Conservation (phyloP, 2,888 invertebrate species). For the Oscheius sp. region DNA sequence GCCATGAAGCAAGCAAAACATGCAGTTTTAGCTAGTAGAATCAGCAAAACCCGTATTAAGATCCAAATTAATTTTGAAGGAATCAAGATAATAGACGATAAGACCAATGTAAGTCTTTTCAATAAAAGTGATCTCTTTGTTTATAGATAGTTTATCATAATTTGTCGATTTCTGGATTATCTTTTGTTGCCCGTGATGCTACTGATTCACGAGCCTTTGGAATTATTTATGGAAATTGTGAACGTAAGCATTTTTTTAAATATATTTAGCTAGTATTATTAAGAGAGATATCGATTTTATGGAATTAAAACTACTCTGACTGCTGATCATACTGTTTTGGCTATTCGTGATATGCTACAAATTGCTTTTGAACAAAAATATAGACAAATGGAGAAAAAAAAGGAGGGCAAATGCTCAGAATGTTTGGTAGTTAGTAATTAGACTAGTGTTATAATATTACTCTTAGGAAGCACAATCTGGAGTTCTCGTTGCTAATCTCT, state of each 20-base stretch:
- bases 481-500: conserved; percentile 66
- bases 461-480: conserved; percentile 40
- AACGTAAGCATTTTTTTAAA: conserved; percentile 74
- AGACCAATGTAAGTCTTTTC: conserved; percentile 47
- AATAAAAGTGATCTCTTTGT: neutral
- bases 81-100: conserved; percentile 87
- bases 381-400: conserved; percentile 92
- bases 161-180: conserved; percentile 97
- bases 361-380: conserved; percentile 95
- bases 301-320: conserved; percentile 88
- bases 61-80: conserved; percentile 96
- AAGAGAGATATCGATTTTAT: conserved; percentile 88
- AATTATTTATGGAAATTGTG: conserved; percentile 94
- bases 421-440: neutral
- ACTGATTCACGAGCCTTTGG: conserved; percentile 96
- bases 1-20: conserved; percentile 87
- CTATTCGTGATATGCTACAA: conserved; percentile 97
- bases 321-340: conserved; percentile 85
- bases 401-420: conserved; percentile 75
- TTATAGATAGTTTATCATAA: conserved; percentile 88
- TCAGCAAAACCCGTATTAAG: conserved; percentile 94
- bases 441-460: neutral
- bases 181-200: conserved; percentile 97
- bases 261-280: neutral
- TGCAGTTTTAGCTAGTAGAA: conserved; percentile 83